Percentiles rank a stretch among this genome's conserved stretches.
These are phyloP conservation scores for Sorex araneus DNA, from an alignment of 2,113 vertebrate genomes.

Conservation along the genomic window DNA sequence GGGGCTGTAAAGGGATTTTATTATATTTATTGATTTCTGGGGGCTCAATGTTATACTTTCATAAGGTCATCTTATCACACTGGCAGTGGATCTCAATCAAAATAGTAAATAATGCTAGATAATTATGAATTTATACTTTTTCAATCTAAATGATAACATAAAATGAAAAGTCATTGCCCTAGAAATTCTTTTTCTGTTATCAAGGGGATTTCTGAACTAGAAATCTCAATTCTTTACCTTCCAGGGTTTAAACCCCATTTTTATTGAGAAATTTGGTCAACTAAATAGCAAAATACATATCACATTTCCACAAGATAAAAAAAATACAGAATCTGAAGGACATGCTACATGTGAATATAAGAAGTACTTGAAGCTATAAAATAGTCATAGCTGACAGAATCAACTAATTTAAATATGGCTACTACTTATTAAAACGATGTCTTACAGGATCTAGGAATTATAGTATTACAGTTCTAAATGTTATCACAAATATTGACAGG, in stretches of 20 bases:
- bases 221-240: conserved; percentile 50
- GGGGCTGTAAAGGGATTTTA: conserved; percentile 72
- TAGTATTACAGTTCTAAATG: neutral
- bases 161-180: conserved; percentile 68
- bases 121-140: conserved; percentile 74
- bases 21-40: conserved; percentile 81
- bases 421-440: neutral
- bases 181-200: conserved; percentile 43
- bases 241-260: conserved; percentile 7
- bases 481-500: neutral
- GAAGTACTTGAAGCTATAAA: neutral
- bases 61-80: conserved; percentile 64
- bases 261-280: conserved; percentile 7
- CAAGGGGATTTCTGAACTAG: conserved; percentile 2
- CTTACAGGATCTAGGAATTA: neutral
- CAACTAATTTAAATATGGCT: neutral
- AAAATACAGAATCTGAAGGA: neutral
- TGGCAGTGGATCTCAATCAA: conserved; percentile 67
- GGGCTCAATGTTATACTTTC: conserved; percentile 10
- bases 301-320: neutral
- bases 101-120: conserved; percentile 69
- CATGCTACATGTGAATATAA: neutral
- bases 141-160: conserved; percentile 58
- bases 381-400: neutral
- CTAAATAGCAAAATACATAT: neutral